Percentiles rank a stretch among this genome's conserved stretches.
These are phyloP conservation scores for Timandra comae DNA, from an alignment of 2,888 invertebrate genomes.

Conservation along the genomic window DNA sequence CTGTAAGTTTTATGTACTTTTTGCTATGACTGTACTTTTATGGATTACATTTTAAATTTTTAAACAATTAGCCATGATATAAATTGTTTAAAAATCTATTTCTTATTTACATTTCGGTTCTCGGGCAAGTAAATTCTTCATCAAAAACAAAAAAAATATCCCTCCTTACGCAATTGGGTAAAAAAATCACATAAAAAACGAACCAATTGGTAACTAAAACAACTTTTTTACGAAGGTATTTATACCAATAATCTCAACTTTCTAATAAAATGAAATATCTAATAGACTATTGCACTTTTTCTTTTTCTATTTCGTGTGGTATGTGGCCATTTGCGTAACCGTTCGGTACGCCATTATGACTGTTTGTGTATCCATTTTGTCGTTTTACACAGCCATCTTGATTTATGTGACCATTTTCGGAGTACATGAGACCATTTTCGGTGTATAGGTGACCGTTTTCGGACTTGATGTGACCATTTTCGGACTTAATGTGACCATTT, in stretches of 20 bases:
- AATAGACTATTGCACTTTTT: constrained; percentile 53
- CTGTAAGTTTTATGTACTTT: no score
- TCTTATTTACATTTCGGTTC: no score
- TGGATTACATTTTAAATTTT: no score
- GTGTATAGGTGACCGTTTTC: constrained; percentile 17
- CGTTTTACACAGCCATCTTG: constrained; percentile 19
- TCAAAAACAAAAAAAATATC: no score
- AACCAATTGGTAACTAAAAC: constrained; percentile 1
- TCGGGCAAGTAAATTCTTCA: no score
- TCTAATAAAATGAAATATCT: neutral
- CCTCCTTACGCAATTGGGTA: no score
- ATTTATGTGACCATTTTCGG: constrained; percentile 20
- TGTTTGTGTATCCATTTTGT: constrained; percentile 24
- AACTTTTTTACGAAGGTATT: neutral
- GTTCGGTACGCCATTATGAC: constrained; percentile 12
- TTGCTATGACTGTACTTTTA: no score
- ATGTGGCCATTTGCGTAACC: constrained; percentile 27
- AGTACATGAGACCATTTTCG: constrained; percentile 27
- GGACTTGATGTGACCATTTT: constrained; percentile 29
- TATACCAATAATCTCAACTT: constrained; percentile 3
- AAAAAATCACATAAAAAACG: neutral
- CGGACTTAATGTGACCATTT: constrained; percentile 17
- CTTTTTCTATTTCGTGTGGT: constrained; percentile 36
- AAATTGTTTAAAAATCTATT: no score
- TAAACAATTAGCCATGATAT: no score